Percentiles rank a stretch among this genome's conserved stretches.
Evolutionary conservation across 2,113 vertebrate species (phyloP).

Genomic region (Sitta europaea): DNA sequence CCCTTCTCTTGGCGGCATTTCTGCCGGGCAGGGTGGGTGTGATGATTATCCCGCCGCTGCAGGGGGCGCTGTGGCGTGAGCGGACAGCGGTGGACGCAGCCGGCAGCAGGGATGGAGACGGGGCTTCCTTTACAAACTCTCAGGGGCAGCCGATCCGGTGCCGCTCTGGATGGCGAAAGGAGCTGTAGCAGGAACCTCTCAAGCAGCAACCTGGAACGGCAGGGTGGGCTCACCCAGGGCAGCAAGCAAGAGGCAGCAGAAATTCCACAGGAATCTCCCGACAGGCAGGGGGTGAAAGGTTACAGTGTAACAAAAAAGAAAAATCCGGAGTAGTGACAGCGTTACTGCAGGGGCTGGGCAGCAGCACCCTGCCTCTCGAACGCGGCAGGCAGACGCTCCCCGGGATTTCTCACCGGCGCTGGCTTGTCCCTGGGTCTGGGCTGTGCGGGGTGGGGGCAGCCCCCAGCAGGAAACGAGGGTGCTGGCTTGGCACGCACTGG

Average conservation of each 20-base stretch:
- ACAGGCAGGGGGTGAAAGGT: no score
- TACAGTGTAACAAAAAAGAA: not conserved
- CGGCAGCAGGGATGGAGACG: not conserved
- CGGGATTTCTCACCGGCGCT: not conserved
- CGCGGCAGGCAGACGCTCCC: no score
- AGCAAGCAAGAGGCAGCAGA: not conserved
- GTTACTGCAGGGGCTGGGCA: no score
- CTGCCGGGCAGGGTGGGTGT: no score
- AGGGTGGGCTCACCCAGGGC: fast-evolving
- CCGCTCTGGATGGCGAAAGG: not conserved
- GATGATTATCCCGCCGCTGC: not conserved
- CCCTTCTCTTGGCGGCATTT: not conserved
- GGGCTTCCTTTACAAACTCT: not conserved
- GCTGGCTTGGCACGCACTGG: not conserved
- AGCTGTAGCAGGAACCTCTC: not conserved
- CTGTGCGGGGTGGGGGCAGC: no score
- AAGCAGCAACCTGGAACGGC: not conserved
- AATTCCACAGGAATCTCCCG: not conserved
- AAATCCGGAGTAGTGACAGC: no score
- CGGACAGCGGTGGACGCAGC: not conserved
- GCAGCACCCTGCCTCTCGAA: no score
- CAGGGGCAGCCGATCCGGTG: not conserved
- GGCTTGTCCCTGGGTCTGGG: no score
- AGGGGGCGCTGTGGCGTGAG: not conserved
- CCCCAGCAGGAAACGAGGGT: not conserved